Base-by-base conservation (phyloP, 2,888 invertebrate genomes). In the Phengaris arion region DNA sequence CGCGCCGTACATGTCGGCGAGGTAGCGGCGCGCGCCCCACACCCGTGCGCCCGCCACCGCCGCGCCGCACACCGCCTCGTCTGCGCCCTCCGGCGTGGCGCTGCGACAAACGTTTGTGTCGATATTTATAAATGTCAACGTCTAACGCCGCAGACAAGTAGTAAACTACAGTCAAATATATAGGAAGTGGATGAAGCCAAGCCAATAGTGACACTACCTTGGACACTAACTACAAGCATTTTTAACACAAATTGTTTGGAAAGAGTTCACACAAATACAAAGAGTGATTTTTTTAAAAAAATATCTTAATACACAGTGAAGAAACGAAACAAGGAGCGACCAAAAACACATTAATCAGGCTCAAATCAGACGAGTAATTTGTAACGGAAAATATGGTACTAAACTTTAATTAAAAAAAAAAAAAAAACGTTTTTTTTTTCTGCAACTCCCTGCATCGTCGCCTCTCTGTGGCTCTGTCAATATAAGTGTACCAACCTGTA, bases 401-500 rank as follows among this genome's bases (percentile, higher is more conserved):
- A 59, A 57, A 59, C 22, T 59, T 22, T 9, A 59, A 59, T 59
- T 22, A 22, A 22, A 22, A 22, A 15, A 48, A 22, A 15, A 48
- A 48, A 7, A 48, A 48, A 48, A 64, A 10, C 10, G 12, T 52
- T 35, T 51, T 70, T 68, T 72, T 48, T 8, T 2, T 10, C 72
- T 22, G 51, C 15, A 52, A 72, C 72, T 72, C 72, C 72, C 54
- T 54, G 54, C 52, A 54, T 72, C 72, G 52, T 22, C 51, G 22
- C 52, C 51, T 52, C 51, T 54, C 35, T 48, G 6, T 12, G 7
- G 13, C 10, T 45, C 68, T 12, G 46, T 68, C 13, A 46, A 68
- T 35, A 35, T 68, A 45, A 35, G 35, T 12, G 45, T 54, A 74
- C 74, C 12, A 45, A 75, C 77, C 89, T 89, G 87, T 93, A 92